Evolutionary conservation across 2,113 vertebrate species (phyloP), one percentile per base, ranked within the genome.

Genomic region (Rousettus leschenaultii): DNA sequence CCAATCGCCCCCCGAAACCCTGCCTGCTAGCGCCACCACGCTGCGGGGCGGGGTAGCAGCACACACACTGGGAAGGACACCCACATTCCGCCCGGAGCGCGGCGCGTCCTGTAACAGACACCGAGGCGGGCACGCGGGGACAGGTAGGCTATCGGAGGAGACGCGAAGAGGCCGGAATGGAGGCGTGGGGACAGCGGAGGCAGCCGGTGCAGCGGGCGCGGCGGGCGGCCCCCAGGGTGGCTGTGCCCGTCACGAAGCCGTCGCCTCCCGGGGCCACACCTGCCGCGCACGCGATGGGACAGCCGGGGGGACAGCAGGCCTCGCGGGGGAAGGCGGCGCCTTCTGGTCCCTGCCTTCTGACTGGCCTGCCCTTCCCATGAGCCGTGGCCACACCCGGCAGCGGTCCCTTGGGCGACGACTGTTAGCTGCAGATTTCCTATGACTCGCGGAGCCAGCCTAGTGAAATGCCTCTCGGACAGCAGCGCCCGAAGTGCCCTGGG

Each of bases 161-260:
- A 78, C 13, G 16, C 18, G 22, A 28, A 77, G 43, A 93, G 4
- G 21, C 19, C 24, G 61, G 45, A 40, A 15, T 14, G 24, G 63
- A 80, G 30, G 22, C 26, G 8, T 1, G 1, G 28, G 33, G n/a
- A 33, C 13, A 7, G 2, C 9, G 15, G 15, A 45, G 33, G 15
- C 10, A 18, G n/a, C n/a, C n/a, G n/a, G n/a, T n/a, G n/a, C n/a
- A n/a, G n/a, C n/a, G n/a, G n/a, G n/a, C n/a, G n/a, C n/a, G n/a
- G n/a, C n/a, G n/a, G n/a, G n/a, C n/a, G n/a, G n/a, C 21, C 19
- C 12, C 4, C 26, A 6, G 2, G 1, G 6, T 12, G 30, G 26
- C 15, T 38, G 14, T 30, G 30, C 12, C 40, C 7, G 0, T 13
- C 5, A 71, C 33, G 18, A 55, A 51, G 26, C 40, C 33, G 2